Evolutionary conservation across 2,113 vertebrate genomes (phyloP).

Genomic region (Semicossyphus pulcher): DNA sequence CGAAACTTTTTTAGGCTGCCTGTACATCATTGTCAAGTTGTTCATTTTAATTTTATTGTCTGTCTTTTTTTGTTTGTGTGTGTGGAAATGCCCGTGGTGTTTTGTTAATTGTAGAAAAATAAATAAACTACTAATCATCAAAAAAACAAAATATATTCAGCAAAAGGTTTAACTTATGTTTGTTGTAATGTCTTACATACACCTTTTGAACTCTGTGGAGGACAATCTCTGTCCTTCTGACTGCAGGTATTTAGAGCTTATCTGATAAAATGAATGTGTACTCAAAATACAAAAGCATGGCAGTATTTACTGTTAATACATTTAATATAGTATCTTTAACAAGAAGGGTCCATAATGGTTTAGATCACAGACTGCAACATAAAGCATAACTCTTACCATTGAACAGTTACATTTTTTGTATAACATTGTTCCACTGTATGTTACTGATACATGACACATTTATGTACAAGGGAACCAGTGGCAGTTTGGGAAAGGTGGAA

Average conservation of each 20-base stretch:
- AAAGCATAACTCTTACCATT: background rate
- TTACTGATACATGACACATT: background rate
- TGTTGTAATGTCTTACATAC: too few species aligned
- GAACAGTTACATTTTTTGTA: background rate
- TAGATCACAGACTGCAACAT: background rate
- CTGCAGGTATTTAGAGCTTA: background rate
- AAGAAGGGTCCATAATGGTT: background rate
- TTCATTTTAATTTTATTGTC: too few species aligned
- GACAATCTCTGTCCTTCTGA: background rate
- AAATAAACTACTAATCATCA: too few species aligned
- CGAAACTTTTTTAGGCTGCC: too few species aligned
- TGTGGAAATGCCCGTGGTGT: too few species aligned
- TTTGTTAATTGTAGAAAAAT: too few species aligned
- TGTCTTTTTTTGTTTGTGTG: too few species aligned
- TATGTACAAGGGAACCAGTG: background rate
- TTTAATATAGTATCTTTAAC: background rate
- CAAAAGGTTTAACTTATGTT: too few species aligned
- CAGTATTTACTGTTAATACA: background rate
- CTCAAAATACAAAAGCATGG: background rate
- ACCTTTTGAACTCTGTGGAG: background rate
- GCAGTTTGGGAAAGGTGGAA: too few species aligned
- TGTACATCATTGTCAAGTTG: too few species aligned
- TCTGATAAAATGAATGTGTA: constrained; percentile 1
- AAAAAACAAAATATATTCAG: too few species aligned
- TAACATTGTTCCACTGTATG: background rate